These are phyloP conservation scores for Myrmophylax atrothorax DNA, from an alignment of 2,113 vertebrate species.

Conservation along the genomic window DNA sequence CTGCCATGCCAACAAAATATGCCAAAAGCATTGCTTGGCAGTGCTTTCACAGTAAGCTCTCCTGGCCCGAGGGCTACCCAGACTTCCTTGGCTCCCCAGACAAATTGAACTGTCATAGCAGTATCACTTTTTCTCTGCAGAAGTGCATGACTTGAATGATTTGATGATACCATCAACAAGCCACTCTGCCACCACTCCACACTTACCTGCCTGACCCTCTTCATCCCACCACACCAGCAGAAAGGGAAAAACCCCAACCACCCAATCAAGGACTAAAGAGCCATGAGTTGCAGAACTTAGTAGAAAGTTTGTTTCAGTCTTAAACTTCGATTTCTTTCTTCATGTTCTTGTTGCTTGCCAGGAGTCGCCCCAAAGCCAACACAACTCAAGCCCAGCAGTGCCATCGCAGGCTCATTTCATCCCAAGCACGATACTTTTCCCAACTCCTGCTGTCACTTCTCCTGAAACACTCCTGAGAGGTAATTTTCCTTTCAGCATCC, in stretches of 20 bases:
- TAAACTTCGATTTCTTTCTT: neutral
- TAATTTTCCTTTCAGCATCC: neutral
- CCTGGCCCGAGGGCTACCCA: neutral
- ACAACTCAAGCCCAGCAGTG: neutral
- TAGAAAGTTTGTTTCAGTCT: neutral
- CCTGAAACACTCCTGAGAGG: neutral
- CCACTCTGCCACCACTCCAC: neutral
- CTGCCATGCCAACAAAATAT: neutral
- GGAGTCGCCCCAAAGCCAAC: accelerated
- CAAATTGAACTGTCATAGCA: neutral
- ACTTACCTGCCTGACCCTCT: neutral
- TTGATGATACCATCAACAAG: neutral
- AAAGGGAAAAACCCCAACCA: neutral
- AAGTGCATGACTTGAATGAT: neutral
- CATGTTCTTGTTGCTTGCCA: neutral
- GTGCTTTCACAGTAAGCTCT: neutral
- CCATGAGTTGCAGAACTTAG: neutral
- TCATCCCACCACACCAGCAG: neutral
- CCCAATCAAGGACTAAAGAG: neutral
- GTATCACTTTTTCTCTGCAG: neutral
- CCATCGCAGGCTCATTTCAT: neutral
- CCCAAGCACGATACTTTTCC: neutral
- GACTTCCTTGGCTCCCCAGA: neutral
- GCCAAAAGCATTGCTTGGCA: neutral
- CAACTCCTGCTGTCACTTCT: neutral